Evolutionary conservation across 2,113 vertebrate species (phyloP).

Genomic region (Ailuropoda melanoleuca): DNA sequence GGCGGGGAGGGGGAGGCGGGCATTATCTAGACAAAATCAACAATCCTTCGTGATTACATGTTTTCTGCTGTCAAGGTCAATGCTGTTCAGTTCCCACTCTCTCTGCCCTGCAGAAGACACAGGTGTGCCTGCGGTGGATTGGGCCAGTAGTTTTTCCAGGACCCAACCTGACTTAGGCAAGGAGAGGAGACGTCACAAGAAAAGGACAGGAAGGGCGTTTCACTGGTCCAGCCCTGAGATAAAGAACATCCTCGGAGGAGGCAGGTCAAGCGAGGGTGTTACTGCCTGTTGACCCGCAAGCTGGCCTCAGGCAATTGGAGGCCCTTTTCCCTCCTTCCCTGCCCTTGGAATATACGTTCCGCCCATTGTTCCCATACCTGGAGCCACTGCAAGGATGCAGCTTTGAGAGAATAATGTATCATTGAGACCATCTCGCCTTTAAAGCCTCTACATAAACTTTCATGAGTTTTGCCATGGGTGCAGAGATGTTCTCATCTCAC

Average conservation of each 20-base stretch:
- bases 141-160: background rate
- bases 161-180: background rate
- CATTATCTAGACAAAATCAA: background rate
- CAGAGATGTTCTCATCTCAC: background rate
- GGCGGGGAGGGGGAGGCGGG: background rate
- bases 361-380: background rate
- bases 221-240: background rate
- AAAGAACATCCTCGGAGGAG: background rate
- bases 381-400: background rate
- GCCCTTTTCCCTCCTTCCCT: no score
- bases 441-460: background rate
- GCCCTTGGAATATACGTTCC: background rate
- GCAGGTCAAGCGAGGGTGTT: background rate
- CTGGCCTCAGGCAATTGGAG: background rate
- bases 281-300: fast-evolving
- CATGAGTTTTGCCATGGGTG: fast-evolving
- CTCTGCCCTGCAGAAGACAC: background rate
- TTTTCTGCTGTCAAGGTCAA: slow-evolving; percentile 12
- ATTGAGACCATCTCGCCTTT: background rate
- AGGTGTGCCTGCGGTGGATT: fast-evolving
- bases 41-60: background rate
- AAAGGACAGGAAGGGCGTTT: background rate
- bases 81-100: background rate
- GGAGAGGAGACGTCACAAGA: background rate
- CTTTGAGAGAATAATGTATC: background rate